Base-by-base conservation (phyloP, 2,797 vertebrate species). In the Coilia nasus region DNA sequence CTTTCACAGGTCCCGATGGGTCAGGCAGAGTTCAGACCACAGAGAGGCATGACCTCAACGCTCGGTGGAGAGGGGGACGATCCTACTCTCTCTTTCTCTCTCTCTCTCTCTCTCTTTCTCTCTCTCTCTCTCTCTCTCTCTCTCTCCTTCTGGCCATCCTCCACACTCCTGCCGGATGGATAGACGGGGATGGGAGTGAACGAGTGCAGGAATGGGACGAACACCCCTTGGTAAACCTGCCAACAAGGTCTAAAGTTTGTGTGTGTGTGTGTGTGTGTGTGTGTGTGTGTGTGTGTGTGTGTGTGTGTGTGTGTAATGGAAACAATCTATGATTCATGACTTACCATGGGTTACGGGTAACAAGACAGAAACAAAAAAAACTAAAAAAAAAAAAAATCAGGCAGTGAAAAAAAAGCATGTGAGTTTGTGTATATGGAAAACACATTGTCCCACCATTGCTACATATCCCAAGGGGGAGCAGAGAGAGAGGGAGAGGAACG, bases 11-110 rank as follows among this genome's bases (percentile, higher is more conserved):
- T 93, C 93, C 87, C 87, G 1, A 84, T 88, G 86, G 93, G 94
- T 95, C 94, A 94, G 83, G 50, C 54, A 90, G 91, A 94, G 94
- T 92, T 94, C 93, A 95, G 86, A 90, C 87, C 88, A 83, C 89
- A 91, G 90, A 86, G 82, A 89, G 83, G 87, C 87, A 90, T 84
- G 90, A 89, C 89, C 90, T 89, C 88, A 87, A 84, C 80, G 85
- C 31, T 41, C 50, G 50, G 50, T 54, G 50, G 50, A 54, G 71
- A 35, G 71, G 64, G 11, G 64, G 64, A 31, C 71, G 71, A 54
- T 54, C 50, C 50, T 47, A n/a, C 46, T 4, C 46, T 47, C 46
- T 47, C 46, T 47, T 10, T 47, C 46, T 4, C 46, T 47, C 46
- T 9, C 50, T 54, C 2, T 54, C 50, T 54, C 50, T 54, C 50